A percentile compares a stretch with the other conserved stretches of the same genome.
phyloP scores from a whole-genome alignment of 2,113 vertebrate genomes.

The Catagonus wagneri region DNA sequence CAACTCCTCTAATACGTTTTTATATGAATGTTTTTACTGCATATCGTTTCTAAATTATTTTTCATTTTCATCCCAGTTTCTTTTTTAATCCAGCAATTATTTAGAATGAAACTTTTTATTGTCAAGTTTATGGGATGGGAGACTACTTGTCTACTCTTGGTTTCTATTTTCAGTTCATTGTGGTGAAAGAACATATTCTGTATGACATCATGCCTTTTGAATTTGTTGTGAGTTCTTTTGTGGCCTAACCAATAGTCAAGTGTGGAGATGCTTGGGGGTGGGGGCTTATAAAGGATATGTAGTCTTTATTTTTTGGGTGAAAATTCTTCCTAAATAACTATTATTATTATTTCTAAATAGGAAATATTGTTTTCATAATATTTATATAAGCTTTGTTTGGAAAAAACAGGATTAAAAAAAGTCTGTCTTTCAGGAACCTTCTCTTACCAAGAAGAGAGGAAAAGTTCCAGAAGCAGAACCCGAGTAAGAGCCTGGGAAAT shows the following conservation, averaged over 20 bases:
- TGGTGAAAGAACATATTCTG: not conserved
- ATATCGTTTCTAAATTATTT: constrained; percentile 53
- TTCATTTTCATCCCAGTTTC: constrained; percentile 24
- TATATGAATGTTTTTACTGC: not conserved
- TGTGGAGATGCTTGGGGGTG: not conserved
- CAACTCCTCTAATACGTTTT: not conserved
- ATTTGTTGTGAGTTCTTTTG: constrained; percentile 67
- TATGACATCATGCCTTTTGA: constrained; percentile 43
- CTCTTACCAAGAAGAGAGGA: not conserved
- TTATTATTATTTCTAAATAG: not conserved
- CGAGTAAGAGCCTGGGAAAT: not conserved
- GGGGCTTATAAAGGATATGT: not conserved
- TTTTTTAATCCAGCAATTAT: constrained; percentile 39
- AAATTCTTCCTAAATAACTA: not conserved
- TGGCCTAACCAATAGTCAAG: constrained; percentile 25
- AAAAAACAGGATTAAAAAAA: not conserved
- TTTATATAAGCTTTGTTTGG: not conserved
- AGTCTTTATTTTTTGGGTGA: not conserved
- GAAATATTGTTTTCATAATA: not conserved
- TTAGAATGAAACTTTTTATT: constrained; percentile 24
- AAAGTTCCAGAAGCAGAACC: not conserved
- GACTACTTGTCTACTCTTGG: not conserved
- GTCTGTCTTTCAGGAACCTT: not conserved
- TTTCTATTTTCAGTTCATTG: constrained; percentile 67
- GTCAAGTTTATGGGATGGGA: not conserved